Base-by-base conservation (phyloP, 2,797 vertebrate species). In the Pteropus rufus region DNA sequence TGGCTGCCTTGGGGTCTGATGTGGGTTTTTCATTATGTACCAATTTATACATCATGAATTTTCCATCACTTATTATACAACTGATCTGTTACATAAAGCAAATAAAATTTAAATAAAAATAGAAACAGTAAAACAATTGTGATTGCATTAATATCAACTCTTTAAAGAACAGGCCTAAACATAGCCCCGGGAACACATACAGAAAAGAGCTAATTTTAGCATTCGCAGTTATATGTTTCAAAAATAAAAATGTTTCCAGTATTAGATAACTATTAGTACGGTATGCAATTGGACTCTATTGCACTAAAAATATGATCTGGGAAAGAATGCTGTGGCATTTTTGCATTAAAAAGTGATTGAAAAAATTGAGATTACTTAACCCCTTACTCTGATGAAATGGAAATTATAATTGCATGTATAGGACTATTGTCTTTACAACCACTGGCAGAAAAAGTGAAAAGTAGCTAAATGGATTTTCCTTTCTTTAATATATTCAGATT, bases 111-210 rank as follows among this genome's bases (percentile, higher is more conserved):
- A 58, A 72, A 39, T 88, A 44, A 73, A 89, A 67, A 73, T 7
- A 84, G 34, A 60, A 86, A 88, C 54, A 77, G 82, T 54, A 60
- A 64, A 91, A 91, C n/a, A 67, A 34, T 54, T 88, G 36, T 24
- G 54, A 85, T 96, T 95, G 56, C 87, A 89, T 88, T 88, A 91
- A 77, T 18, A 81, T 16, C 4, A 1, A 21, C 60, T 93, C 91
- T 54, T 72, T 39, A 46, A 65, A 95, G 75, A 93, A 95, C 5
- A 86, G 70, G 67, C 36, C 72, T 86, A 85, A 65, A 89, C 29
- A 96, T 96, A 95, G 52, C 96, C 95, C 96, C 93, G 94, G 97
- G n/a, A 97, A 97, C 95, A 73, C 1, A 19, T 2, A 88, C 0
- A 97, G 88, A 84, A n/a, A 75, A 95, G 92, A 86, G 60, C 73